Conservation (phyloP, 2,888 invertebrate genomes). For the Hypselothyrea guttata region DNA sequence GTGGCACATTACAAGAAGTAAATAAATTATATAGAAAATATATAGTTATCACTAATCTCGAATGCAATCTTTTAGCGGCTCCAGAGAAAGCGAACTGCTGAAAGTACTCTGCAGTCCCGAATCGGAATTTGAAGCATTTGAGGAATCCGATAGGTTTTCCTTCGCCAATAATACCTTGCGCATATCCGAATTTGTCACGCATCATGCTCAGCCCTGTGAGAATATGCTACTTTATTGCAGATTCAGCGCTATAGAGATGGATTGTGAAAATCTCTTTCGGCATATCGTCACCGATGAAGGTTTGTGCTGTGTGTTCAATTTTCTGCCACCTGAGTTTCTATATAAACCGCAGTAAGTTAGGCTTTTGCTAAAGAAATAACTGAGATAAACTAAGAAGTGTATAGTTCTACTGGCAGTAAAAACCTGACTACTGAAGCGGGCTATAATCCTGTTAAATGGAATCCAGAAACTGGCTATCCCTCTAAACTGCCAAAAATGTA, state of each 20-base stretch:
- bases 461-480: constrained; percentile 88
- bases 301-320: constrained; percentile 92
- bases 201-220: constrained; percentile 65
- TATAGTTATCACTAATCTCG: too few species aligned
- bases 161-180: constrained; percentile 45
- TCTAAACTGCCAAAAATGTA: constrained; percentile 83
- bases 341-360: constrained; percentile 55
- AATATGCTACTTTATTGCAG: constrained; percentile 84
- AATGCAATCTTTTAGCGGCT: constrained; percentile 41
- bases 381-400: not conserved
- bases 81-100: constrained; percentile 55
- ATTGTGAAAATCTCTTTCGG: constrained; percentile 88
- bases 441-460: constrained; percentile 85
- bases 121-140: not conserved
- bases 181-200: constrained; percentile 57
- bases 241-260: constrained; percentile 85
- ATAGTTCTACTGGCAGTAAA: not conserved
- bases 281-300: constrained; percentile 92
- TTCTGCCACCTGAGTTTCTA: constrained; percentile 84
- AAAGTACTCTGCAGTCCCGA: constrained; percentile 52
- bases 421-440: constrained; percentile 46
- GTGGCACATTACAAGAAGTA: constrained; percentile 83
- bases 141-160: not conserved
- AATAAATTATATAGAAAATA: too few species aligned
- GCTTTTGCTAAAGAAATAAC: not conserved